Conservation (phyloP, 2,888 invertebrate genomes). For the Oegoconia quadripuncta region DNA sequence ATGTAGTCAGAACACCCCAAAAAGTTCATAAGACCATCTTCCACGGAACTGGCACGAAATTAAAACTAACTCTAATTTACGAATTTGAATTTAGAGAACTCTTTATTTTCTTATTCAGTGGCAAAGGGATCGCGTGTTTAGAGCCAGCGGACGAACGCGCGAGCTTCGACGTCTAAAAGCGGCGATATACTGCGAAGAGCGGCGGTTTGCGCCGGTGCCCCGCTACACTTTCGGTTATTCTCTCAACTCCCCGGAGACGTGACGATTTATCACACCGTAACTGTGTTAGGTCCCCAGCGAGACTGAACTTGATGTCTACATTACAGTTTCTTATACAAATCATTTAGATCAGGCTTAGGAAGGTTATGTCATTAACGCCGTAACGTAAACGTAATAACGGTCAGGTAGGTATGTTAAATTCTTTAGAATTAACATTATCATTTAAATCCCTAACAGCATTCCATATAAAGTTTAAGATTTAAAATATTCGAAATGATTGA, state of each 20-base stretch:
- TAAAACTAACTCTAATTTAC: slow-evolving; percentile 22
- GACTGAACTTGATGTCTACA: slow-evolving; percentile 33
- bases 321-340: slow-evolving; percentile 39
- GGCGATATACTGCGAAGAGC: slow-evolving; percentile 55
- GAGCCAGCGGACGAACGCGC: slow-evolving; percentile 39
- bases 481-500: too few species aligned
- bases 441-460: too few species aligned
- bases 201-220: slow-evolving; percentile 51
- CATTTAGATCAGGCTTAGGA: slow-evolving; percentile 22
- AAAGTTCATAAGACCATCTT: slow-evolving; percentile 38
- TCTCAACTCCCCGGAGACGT: slow-evolving; percentile 61
- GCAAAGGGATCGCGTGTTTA: slow-evolving; percentile 30
- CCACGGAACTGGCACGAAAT: slow-evolving; percentile 28
- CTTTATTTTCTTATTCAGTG: slow-evolving; percentile 26
- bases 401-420: too few species aligned
- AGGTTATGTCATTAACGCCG: slow-evolving; percentile 43
- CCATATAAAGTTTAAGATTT: too few species aligned
- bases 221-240: slow-evolving; percentile 70
- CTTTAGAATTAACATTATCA: too few species aligned
- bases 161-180: slow-evolving; percentile 56
- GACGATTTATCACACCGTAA: slow-evolving; percentile 63
- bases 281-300: slow-evolving; percentile 42
- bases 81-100: slow-evolving; percentile 22
- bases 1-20: slow-evolving; percentile 31
- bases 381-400: too few species aligned